Conservation (phyloP, 2,888 invertebrate genomes). For the Synanthedon myopaeformis region DNA sequence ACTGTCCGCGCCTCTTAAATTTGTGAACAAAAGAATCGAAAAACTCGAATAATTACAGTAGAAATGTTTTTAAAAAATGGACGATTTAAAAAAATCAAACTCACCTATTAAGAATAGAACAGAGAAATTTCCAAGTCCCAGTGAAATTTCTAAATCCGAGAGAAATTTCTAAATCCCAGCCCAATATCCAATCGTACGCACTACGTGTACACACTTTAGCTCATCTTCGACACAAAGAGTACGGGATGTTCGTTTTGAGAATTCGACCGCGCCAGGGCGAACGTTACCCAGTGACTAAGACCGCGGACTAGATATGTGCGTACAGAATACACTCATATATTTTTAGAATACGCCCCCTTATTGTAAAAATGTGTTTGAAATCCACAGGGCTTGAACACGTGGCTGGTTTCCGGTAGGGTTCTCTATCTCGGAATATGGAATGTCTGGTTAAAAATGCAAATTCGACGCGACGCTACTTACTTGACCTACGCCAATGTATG, state of each 20-base stretch:
- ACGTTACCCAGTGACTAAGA: constrained; percentile 45
- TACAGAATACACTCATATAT: constrained; percentile 38
- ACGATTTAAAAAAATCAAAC: too few relatives aligned
- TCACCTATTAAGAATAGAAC: too few relatives aligned
- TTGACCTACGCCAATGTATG: too few relatives aligned
- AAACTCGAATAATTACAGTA: too few relatives aligned
- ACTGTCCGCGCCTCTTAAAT: too few relatives aligned
- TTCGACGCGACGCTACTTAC: too few relatives aligned
- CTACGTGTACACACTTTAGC: background rate
- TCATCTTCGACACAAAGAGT: constrained; percentile 6
- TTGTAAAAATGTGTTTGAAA: constrained; percentile 12
- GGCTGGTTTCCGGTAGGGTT: constrained; percentile 35
- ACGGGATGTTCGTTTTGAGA: constrained; percentile 13
- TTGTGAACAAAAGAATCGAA: too few relatives aligned
- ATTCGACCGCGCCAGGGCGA: constrained; percentile 19
- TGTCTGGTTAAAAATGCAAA: too few relatives aligned
- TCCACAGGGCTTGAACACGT: constrained; percentile 24
- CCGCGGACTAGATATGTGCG: constrained; percentile 12
- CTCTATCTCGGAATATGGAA: background rate
- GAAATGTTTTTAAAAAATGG: too few relatives aligned
- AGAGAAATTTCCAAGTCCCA: too few relatives aligned
- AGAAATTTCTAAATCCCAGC: too few relatives aligned
- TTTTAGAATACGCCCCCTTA: constrained; percentile 67
- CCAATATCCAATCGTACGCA: background rate
- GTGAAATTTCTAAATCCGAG: too few relatives aligned